Percentiles rank a stretch among this genome's conserved stretches.
These are phyloP conservation scores for Brachionus sp. DNA, from an alignment of 1,140 invertebrate genomes.

Conservation along the genomic window DNA sequence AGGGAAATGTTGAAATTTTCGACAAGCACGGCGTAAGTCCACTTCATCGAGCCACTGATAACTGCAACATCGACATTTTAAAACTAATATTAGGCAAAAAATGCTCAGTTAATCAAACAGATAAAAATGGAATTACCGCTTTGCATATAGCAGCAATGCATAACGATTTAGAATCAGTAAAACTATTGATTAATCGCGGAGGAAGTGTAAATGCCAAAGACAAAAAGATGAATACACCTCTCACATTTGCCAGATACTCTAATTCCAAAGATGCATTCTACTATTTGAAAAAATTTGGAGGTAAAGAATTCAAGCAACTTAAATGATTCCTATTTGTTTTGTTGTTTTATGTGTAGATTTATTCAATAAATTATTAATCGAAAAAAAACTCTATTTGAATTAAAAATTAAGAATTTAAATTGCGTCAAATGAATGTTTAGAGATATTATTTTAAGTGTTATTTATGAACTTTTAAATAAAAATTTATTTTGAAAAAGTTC, in stretches of 20 bases:
- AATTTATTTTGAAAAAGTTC: neutral
- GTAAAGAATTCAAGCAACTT: neutral
- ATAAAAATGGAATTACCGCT: slow-evolving; percentile 16
- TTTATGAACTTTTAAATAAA: neutral
- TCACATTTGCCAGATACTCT: neutral
- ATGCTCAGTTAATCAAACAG: neutral
- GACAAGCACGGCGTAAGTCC: neutral
- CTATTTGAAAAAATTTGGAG: slow-evolving; percentile 14
- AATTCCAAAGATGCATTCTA: neutral
- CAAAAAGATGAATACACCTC: neutral
- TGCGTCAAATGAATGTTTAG: neutral
- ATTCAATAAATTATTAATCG: neutral
- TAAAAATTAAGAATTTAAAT: neutral
- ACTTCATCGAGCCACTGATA: slow-evolving; percentile 7
- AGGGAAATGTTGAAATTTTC: neutral
- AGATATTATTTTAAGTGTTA: neutral
- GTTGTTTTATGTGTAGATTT: neutral
- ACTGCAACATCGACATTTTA: slow-evolving; percentile 4
- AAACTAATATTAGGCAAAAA: slow-evolving; percentile 20
- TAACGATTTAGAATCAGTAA: slow-evolving; percentile 3
- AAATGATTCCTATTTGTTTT: neutral
- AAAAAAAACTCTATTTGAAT: neutral
- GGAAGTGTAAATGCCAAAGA: slow-evolving; percentile 24
- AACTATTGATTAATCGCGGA: neutral
- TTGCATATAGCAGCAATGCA: slow-evolving; percentile 35